Percentiles rank a stretch among this genome's conserved stretches.
Conservation (phyloP, 2,113 vertebrate species). For the Sorex fumeus region DNA sequence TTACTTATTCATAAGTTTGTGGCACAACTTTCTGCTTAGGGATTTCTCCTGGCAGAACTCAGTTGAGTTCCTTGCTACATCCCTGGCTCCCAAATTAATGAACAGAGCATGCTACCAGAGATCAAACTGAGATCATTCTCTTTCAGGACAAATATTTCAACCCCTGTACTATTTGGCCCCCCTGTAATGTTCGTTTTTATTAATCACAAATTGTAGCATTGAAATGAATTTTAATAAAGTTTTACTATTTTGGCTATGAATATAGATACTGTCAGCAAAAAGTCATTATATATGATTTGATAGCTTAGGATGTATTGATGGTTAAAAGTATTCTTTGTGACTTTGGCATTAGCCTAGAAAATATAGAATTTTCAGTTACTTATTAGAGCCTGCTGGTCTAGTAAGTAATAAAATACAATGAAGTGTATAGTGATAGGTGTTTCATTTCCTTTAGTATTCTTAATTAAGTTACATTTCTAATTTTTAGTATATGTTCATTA, state of each 20-base stretch:
- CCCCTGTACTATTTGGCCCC: no score
- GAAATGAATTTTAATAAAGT: conserved; percentile 53
- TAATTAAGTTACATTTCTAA: conserved; percentile 1
- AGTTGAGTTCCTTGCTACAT: no score
- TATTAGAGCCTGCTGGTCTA: background rate
- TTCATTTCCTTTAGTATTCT: conserved; percentile 37
- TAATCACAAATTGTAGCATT: conserved; percentile 49
- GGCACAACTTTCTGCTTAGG: no score
- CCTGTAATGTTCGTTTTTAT: conserved; percentile 43
- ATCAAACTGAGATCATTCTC: no score
- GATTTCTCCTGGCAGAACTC: no score
- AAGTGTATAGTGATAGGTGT: background rate
- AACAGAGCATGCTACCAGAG: no score
- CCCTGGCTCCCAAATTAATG: no score
- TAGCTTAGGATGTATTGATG: conserved; percentile 43
- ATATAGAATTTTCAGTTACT: background rate
- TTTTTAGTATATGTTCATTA: conserved; percentile 22
- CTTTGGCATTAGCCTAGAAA: conserved; percentile 57
- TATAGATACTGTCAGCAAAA: conserved; percentile 56
- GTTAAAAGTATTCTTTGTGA: conserved; percentile 13
- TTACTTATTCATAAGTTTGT: no score
- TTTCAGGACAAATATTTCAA: no score
- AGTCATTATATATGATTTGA: conserved; percentile 51
- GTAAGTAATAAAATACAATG: conserved; percentile 43
- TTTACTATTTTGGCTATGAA: conserved; percentile 20